phyloP scores from a whole-genome alignment of 2,888 invertebrate species.

The Chymomyza caudatula region DNA sequence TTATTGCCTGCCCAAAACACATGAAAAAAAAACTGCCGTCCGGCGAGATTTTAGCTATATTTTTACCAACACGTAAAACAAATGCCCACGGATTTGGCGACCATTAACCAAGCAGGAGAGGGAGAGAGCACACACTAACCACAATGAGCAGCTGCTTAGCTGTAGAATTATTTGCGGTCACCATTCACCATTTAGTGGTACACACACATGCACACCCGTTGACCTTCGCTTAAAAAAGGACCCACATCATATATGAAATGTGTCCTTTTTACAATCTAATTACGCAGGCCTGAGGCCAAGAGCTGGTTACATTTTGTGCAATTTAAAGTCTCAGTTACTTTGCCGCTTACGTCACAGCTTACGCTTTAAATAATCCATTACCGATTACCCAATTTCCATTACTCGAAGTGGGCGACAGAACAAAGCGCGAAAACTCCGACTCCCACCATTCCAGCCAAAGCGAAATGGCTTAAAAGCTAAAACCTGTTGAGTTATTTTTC shows the following conservation, averaged over 20 bases:
- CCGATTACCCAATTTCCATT: slow-evolving; percentile 38
- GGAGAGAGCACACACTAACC: slow-evolving; percentile 32
- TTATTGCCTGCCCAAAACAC: slow-evolving; percentile 51
- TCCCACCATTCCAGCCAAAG: slow-evolving; percentile 11
- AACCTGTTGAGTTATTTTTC: slow-evolving; percentile 78
- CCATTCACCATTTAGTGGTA: slow-evolving; percentile 25
- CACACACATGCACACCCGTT: background rate
- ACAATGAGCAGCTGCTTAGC: background rate
- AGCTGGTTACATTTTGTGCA: background rate
- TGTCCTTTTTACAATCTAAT: slow-evolving; percentile 59
- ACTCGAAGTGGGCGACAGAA: background rate
- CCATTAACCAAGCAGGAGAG: slow-evolving; percentile 49
- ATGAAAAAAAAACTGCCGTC: background rate
- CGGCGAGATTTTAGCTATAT: slow-evolving; percentile 30
- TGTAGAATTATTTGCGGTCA: slow-evolving; percentile 48
- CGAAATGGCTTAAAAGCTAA: slow-evolving; percentile 75
- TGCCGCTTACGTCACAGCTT: background rate
- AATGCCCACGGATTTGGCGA: slow-evolving; percentile 59
- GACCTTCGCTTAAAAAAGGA: slow-evolving; percentile 11
- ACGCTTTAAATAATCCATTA: slow-evolving; percentile 70
- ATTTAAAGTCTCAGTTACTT: slow-evolving; percentile 43
- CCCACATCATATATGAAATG: slow-evolving; percentile 40
- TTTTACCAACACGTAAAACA: slow-evolving; percentile 43
- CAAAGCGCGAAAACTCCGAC: slow-evolving; percentile 7
- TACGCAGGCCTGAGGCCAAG: slow-evolving; percentile 34